Percentiles rank a stretch among this genome's conserved stretches.
phyloP scores from a whole-genome alignment of 2,113 vertebrate species.

The Eptesicus fuscus region DNA sequence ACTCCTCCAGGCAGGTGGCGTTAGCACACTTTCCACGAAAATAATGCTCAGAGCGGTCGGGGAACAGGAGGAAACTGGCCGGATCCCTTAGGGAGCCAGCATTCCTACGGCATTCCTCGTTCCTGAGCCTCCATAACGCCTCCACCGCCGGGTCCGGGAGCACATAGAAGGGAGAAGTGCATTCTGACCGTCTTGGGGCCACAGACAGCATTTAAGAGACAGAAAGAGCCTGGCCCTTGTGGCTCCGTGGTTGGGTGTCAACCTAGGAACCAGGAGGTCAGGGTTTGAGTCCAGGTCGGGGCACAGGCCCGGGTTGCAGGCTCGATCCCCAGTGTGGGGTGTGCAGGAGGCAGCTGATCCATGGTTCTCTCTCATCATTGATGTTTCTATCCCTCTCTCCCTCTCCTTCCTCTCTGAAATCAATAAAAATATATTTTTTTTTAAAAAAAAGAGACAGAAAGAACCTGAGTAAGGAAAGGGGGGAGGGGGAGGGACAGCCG shows the following conservation, averaged over 20 bases:
- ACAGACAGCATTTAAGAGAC: neutral
- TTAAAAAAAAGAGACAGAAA: neutral
- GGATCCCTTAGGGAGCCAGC: neutral
- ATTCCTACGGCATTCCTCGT: neutral
- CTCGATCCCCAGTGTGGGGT: too few relatives aligned
- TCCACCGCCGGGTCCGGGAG: neutral
- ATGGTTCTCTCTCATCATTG: too few relatives aligned
- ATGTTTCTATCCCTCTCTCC: too few relatives aligned
- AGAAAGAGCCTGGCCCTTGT: neutral
- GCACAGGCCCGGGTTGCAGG: too few relatives aligned
- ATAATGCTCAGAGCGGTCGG: neutral
- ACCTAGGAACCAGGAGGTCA: too few relatives aligned
- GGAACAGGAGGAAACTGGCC: neutral
- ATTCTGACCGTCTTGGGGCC: neutral
- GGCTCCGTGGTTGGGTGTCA: too few relatives aligned
- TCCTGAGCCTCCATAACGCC: neutral
- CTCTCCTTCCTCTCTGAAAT: too few relatives aligned
- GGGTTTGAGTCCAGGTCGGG: too few relatives aligned
- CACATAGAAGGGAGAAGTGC: neutral
- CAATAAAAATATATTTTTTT: too few relatives aligned
- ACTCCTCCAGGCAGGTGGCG: accelerated
- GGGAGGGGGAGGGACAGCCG: neutral
- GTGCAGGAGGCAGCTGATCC: too few relatives aligned
- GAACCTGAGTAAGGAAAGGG: neutral
- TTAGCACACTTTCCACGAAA: neutral